Conservation (phyloP, 2,888 invertebrate species). For the Hedya salicella region DNA sequence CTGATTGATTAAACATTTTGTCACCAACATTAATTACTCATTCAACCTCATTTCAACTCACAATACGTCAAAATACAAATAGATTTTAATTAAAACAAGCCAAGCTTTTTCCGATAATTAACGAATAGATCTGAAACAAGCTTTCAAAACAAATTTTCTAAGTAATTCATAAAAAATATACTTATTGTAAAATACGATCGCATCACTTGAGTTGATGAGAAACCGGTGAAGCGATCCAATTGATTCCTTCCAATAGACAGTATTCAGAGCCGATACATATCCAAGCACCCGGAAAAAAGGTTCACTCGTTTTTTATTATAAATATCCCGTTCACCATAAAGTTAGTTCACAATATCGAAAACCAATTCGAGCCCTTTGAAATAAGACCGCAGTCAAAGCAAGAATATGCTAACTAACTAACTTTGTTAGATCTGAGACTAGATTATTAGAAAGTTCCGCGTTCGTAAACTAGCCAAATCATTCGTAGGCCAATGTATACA, state of each 20-base stretch:
- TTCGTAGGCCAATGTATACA: no score
- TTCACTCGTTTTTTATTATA: constrained; percentile 5
- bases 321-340: constrained; percentile 18
- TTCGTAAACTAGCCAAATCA: no score
- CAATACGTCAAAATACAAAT: background rate
- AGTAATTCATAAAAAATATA: background rate
- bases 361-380: constrained; percentile 12
- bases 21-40: constrained; percentile 4
- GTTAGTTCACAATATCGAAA: constrained; percentile 1
- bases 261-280: constrained; percentile 25
- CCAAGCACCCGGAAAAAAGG: constrained; percentile 35
- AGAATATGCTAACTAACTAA: background rate
- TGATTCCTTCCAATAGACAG: constrained; percentile 16
- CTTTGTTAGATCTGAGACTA: no score
- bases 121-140: background rate
- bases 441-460: no score
- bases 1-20: constrained; percentile 1
- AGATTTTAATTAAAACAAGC: background rate
- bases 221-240: constrained; percentile 1
- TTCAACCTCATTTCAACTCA: background rate
- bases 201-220: constrained; percentile 1
- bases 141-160: background rate
- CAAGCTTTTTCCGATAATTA: background rate
- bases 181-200: background rate
- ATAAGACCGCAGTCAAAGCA: constrained; percentile 4